Evolutionary conservation across 2,797 vertebrate species (phyloP).

Genomic region (Coilia nasus): DNA sequence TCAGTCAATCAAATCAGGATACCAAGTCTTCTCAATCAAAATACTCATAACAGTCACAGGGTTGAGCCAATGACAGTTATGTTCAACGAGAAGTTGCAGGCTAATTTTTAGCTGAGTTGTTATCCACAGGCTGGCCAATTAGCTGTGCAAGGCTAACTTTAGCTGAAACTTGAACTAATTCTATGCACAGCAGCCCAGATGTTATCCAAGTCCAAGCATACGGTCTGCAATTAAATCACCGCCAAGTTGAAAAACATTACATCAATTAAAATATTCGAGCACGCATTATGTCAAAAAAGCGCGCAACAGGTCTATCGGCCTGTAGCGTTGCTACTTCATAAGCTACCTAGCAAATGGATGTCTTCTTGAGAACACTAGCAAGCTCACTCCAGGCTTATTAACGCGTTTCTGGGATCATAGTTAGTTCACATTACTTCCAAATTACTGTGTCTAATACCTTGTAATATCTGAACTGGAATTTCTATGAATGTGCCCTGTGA

Average conservation of each 20-base stretch:
- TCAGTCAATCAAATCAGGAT: neutral
- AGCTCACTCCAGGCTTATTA: neutral
- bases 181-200: neutral
- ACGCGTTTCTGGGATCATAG: too few relatives aligned
- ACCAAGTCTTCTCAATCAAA: neutral
- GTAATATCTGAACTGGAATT: neutral
- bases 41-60: neutral
- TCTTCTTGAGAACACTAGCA: neutral
- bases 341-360: neutral
- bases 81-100: neutral
- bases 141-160: neutral
- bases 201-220: neutral
- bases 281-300: slow-evolving; percentile 9
- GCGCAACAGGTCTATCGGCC: slow-evolving; percentile 14
- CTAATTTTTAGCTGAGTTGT: neutral
- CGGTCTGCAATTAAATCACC: neutral
- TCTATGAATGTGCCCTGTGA: neutral
- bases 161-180: neutral
- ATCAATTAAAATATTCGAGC: neutral
- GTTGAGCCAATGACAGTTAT: neutral
- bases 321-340: neutral
- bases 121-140: neutral
- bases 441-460: too few relatives aligned
- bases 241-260: neutral
- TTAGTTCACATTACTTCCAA: neutral